A percentile compares a stretch with the other conserved stretches of the same genome.
Evolutionary conservation across 2,113 vertebrate species (phyloP).

Genomic region (Paradoxurus hermaphroditus): DNA sequence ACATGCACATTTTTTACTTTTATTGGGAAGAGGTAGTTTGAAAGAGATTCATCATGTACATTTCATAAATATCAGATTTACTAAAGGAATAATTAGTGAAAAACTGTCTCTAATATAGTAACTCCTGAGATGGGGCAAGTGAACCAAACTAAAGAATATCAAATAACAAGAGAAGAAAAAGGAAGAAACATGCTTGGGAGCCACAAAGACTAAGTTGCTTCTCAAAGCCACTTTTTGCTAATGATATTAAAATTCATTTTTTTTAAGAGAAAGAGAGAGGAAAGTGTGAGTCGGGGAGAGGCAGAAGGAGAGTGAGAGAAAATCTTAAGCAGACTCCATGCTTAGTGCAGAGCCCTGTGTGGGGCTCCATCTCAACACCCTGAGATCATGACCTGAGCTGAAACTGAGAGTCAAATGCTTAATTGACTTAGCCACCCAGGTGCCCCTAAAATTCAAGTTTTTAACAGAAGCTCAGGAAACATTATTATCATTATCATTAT

Average conservation of each 20-base stretch:
- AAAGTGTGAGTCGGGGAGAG: too few relatives aligned
- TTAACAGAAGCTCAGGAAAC: not conserved
- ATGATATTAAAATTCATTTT: not conserved
- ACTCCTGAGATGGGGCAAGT: not conserved
- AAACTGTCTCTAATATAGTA: not conserved
- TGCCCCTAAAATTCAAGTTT: not conserved
- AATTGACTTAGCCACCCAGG: too few relatives aligned
- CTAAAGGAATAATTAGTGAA: not conserved
- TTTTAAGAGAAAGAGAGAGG: not conserved
- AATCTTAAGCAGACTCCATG: too few relatives aligned
- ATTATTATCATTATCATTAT: not conserved
- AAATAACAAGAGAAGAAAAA: not conserved
- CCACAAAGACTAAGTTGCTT: not conserved
- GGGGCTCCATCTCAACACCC: too few relatives aligned
- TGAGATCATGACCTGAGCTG: too few relatives aligned
- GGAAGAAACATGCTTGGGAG: not conserved
- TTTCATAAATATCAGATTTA: not conserved
- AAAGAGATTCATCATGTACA: not conserved
- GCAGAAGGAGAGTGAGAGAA: too few relatives aligned
- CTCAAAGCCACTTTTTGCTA: not conserved
- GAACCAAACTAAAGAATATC: not conserved
- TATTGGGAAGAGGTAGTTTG: conserved; percentile 47
- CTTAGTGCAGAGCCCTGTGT: too few relatives aligned
- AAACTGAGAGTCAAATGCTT: too few relatives aligned
- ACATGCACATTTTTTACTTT: not conserved